phyloP scores from a whole-genome alignment of 92 coral and sea anemone genomes.

The Palythoa caribaeorum region DNA sequence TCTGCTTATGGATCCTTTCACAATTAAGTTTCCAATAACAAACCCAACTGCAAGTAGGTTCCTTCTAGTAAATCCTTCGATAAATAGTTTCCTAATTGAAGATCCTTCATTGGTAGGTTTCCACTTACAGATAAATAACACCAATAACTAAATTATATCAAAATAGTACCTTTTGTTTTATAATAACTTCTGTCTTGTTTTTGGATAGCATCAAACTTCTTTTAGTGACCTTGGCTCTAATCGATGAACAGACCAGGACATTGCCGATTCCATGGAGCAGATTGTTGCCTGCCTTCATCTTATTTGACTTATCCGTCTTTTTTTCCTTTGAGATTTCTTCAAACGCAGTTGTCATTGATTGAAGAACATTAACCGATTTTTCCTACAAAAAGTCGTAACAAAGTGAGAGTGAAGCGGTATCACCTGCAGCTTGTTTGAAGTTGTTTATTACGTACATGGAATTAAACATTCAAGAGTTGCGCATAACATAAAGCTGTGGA shows the following conservation, averaged over 20 bases:
- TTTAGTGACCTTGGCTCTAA: slow-evolving; percentile 34
- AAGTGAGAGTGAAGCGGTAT: neutral
- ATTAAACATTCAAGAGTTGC: neutral
- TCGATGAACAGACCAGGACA: slow-evolving; percentile 68
- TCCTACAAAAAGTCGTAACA: slow-evolving; percentile 16
- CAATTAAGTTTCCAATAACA: no score
- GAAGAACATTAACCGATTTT: slow-evolving; percentile 75
- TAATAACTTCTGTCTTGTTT: neutral
- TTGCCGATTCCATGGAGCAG: slow-evolving; percentile 85
- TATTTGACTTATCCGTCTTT: slow-evolving; percentile 51
- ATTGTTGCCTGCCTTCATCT: slow-evolving; percentile 75
- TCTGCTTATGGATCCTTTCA: no score
- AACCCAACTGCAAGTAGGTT: no score
- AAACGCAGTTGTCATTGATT: slow-evolving; percentile 70
- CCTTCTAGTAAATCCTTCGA: no score
- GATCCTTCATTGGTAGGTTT: no score
- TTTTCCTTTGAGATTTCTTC: slow-evolving; percentile 35
- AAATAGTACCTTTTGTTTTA: slow-evolving; percentile 14
- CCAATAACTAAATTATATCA: neutral
- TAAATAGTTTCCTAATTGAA: no score
- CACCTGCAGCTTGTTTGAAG: neutral
- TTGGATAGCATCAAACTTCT: neutral
- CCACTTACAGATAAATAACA: neutral
- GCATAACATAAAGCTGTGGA: neutral
- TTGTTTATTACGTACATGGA: neutral